Evolutionary conservation across 2,113 vertebrate species (phyloP).

Genomic region (Cynoglossus semilaevis): DNA sequence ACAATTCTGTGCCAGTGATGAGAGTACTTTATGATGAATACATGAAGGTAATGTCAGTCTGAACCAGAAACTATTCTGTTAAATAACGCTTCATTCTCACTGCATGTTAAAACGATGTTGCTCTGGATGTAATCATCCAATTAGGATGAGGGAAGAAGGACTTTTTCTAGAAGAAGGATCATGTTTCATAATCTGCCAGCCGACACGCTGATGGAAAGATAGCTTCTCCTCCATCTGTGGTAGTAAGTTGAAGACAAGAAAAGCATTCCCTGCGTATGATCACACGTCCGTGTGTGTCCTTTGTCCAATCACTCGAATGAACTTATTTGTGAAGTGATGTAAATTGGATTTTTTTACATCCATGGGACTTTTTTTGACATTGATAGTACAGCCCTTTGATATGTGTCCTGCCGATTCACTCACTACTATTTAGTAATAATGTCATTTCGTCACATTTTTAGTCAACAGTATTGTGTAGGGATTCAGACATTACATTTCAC

Average conservation of each 20-base stretch:
- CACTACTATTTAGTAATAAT: no score
- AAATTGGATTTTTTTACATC: no score
- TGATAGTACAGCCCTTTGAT: no score
- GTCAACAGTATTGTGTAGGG: background rate
- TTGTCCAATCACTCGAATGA: constrained; percentile 34
- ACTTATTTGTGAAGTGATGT: background rate
- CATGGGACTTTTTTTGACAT: no score
- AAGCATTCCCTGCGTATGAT: constrained; percentile 45
- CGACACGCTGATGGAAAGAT: constrained; percentile 80
- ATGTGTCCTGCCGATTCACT: no score
- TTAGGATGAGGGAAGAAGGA: constrained; percentile 75
- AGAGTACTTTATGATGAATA: no score
- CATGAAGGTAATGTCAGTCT: no score
- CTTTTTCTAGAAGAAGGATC: constrained; percentile 76
- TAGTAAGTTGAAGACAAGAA: constrained; percentile 33
- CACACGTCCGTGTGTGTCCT: constrained; percentile 34
- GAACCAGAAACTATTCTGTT: constrained; percentile 21
- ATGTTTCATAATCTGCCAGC: constrained; percentile 84
- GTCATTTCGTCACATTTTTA: no score
- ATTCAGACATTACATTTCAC: background rate
- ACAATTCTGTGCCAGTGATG: no score
- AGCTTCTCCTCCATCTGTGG: constrained; percentile 53
- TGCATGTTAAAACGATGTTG: constrained; percentile 86
- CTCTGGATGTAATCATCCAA: constrained; percentile 84
- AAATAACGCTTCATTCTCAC: no score